Evolutionary conservation across 2,113 vertebrate genomes (phyloP).

Genomic region (Python bivittatus): DNA sequence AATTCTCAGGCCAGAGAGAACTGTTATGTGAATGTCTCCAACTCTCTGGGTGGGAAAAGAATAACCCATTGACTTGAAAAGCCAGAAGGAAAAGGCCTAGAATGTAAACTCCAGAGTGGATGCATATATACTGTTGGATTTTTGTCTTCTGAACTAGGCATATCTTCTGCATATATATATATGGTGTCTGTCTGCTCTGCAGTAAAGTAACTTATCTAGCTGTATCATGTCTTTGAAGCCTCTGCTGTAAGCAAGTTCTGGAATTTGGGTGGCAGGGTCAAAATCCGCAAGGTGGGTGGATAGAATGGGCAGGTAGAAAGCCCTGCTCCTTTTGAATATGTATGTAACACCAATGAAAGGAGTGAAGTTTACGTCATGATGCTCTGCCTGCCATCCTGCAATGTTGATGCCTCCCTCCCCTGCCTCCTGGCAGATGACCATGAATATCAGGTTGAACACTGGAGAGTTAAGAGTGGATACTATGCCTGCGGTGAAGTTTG

Average conservation of each 20-base stretch:
- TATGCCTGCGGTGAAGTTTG: rapidly evolving
- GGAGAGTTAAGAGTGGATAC: background rate
- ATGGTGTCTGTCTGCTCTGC: too few relatives aligned
- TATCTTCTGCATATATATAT: too few relatives aligned
- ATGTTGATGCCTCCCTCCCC: background rate
- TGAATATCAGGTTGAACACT: background rate
- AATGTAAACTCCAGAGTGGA: too few relatives aligned
- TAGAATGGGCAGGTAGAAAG: background rate
- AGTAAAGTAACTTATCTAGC: too few relatives aligned
- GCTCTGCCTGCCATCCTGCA: background rate
- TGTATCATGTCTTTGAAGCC: too few relatives aligned
- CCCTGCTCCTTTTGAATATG: background rate
- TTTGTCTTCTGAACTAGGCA: too few relatives aligned
- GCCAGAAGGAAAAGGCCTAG: too few relatives aligned
- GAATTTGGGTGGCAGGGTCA: background rate
- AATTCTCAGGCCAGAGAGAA: too few relatives aligned
- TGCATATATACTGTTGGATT: too few relatives aligned
- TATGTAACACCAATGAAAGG: background rate
- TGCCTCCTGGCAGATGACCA: background rate
- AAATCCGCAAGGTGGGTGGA: background rate
- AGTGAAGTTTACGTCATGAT: background rate
- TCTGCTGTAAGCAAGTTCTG: background rate
- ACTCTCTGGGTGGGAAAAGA: too few relatives aligned
- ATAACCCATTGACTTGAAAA: too few relatives aligned
- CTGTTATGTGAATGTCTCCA: too few relatives aligned